Evolutionary conservation across 1,140 invertebrate species (phyloP).

Genomic region (Polyergus mexicanus): DNA sequence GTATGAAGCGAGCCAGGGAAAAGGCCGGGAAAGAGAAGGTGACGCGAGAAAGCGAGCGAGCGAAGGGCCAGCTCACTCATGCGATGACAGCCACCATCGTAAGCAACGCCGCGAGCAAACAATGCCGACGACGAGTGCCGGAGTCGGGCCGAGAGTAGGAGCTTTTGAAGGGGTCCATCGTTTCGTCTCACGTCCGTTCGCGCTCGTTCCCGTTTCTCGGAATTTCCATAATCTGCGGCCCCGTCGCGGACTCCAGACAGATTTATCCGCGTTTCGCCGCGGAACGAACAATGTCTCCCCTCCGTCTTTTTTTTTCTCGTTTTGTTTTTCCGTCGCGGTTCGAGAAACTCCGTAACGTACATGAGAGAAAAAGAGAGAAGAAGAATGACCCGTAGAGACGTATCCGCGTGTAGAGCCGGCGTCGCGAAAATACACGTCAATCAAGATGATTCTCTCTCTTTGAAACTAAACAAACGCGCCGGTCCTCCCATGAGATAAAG

Average conservation of each 20-base stretch:
- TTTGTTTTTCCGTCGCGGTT: conserved; percentile 15
- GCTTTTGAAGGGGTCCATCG: conserved; percentile 67
- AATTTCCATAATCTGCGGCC: conserved; percentile 74
- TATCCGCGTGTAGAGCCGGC: conserved; percentile 18
- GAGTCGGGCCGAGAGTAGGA: conserved; percentile 33
- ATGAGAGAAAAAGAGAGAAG: not conserved
- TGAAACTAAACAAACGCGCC: conserved; percentile 57
- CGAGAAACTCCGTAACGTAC: conserved; percentile 20
- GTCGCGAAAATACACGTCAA: conserved; percentile 63
- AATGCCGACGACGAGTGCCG: conserved; percentile 60
- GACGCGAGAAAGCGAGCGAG: conserved; percentile 34
- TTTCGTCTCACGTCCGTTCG: conserved; percentile 54
- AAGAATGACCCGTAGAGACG: conserved; percentile 42
- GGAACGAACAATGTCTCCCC: conserved; percentile 57
- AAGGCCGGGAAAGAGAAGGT: conserved; percentile 43
- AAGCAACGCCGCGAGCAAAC: conserved; percentile 60
- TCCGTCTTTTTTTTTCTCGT: conserved; percentile 11
- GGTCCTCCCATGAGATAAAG: conserved; percentile 62
- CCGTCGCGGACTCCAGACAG: conserved; percentile 49
- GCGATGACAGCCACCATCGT: conserved; percentile 68
- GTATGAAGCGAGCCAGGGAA: not conserved
- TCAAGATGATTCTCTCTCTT: conserved; percentile 62
- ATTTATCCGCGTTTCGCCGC: conserved; percentile 60
- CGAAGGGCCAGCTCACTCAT: conserved; percentile 45
- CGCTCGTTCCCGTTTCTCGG: conserved; percentile 64